Conservation (phyloP, 2,113 vertebrate species). For the Tenrec ecaudatus region DNA sequence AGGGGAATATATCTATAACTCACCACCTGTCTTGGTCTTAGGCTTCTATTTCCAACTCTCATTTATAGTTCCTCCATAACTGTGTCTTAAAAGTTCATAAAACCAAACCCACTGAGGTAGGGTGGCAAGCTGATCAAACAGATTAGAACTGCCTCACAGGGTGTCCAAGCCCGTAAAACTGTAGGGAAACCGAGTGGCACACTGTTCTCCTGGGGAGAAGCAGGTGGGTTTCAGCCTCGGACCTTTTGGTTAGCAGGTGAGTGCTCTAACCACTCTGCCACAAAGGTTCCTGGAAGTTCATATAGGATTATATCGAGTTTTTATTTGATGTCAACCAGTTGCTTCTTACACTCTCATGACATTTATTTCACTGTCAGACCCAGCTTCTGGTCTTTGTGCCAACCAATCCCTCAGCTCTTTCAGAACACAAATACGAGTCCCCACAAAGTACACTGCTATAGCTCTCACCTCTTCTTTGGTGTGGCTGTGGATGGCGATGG, state of each 20-base stretch:
- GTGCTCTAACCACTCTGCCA: too few relatives aligned
- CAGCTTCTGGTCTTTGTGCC: not conserved
- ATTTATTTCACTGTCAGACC: not conserved
- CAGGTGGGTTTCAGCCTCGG: too few relatives aligned
- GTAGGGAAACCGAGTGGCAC: too few relatives aligned
- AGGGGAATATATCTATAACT: too few relatives aligned
- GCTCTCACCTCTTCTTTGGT: not conserved
- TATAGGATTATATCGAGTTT: not conserved
- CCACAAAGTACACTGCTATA: not conserved
- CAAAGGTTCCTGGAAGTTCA: not conserved
- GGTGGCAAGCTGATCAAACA: too few relatives aligned
- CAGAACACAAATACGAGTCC: not conserved
- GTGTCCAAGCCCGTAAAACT: too few relatives aligned
- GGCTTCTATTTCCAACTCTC: not conserved
- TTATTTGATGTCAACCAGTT: conserved; percentile 39
- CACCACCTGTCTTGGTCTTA: too few relatives aligned
- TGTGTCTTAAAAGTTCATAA: not conserved
- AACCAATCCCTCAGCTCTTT: not conserved
- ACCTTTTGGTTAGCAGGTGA: too few relatives aligned
- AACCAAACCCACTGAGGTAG: too few relatives aligned
- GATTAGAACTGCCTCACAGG: too few relatives aligned
- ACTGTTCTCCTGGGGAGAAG: too few relatives aligned
- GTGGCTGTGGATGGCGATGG: not conserved
- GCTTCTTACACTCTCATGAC: not conserved
- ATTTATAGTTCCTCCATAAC: not conserved